Evolutionary conservation across 1,140 invertebrate species (phyloP), one percentile per base, ranked within the genome.

Genomic region (Melitaea cinxia): DNA sequence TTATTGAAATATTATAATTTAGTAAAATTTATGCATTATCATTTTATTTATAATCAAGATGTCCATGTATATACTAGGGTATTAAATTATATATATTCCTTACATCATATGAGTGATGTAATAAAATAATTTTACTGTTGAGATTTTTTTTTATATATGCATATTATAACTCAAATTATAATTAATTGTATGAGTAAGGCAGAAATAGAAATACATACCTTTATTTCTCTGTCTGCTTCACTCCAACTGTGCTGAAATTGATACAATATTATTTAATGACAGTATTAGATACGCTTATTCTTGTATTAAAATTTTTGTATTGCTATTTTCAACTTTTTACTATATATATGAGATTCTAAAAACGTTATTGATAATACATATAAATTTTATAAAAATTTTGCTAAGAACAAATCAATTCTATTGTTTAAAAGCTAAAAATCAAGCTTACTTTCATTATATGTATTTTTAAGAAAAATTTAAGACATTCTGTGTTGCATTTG

Each of bases 271-370:
- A 47, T 47, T 28, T 17, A 52, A n/a, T 28, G 30, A 52, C 9
- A 24, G 19, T 39, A 61, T 23, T 58, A 24, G 19, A 26, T 65
- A 58, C 64, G 62, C 54, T 59, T 60, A 69, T 60, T 39, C 39
- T 12, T 58, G 62, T 54, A 19, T 52, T 60, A 10, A 52, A 45
- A 62, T 19, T 54, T 62, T 54, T 55, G 45, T 62, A 62, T 62
- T 62, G 10, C 50, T 42, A 62, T 42, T 62, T 61, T 50, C 39
- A 23, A 21, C 58, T 52, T 37, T 35, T 53, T 45, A 9, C 28
- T 19, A 42, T 49, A 39, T 53, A 17, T 26, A 21, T 14, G 12
- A 57, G 30, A 54, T 53, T 53, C 14, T 61, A 61, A 39, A 45
- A 17, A 39, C 45, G 59, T 62, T 62, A 24, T 47, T 24, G 15